Evolutionary conservation across 2,113 vertebrate species (phyloP), one percentile per base, ranked within the genome.

Genomic region (Cyanoramphus novaezelandiae): DNA sequence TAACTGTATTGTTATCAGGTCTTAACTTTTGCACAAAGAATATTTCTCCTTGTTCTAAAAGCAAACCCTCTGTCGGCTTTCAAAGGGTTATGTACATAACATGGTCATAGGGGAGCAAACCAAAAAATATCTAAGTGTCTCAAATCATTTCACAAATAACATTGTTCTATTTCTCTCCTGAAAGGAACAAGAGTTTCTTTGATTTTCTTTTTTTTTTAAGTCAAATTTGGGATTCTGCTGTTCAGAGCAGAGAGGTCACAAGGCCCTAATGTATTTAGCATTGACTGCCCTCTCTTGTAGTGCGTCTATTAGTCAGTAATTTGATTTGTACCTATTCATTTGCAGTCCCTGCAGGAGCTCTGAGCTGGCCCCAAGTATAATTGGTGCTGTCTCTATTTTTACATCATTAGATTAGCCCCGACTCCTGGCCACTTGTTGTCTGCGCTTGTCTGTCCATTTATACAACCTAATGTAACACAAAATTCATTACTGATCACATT

Each of bases 401-500:
- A 98, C 98, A 98, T 99, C 99, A 99, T 99, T 99, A 99, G 99
- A 99, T 99, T 99, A 99, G 97, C 98, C 98, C 98, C 98, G 99
- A 98, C 99, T 99, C 99, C 98, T 98, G 98, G 98, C 99, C 99
- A 99, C 99, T 99, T 99, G 98, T 98, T 99, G 99, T 99, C 99
- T 99, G 98, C 98, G 98, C 99, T 99, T 98, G 98, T 98, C 98
- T 98, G 98, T 98, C 98, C 98, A 98, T 98, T 98, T 98, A 98
- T 98, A 98, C 98, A 97, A 98, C 98, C 99, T 99, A 99, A 99
- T 99, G 99, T 99, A 99, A 99, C 99, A 98, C 99, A 99, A 99
- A 99, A 99, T 99, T 99, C 99, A 99, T 99, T 99, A 99, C 98
- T 99, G 99, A 99, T 99, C 99, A 99, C 99, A 99, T 99, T 99